A percentile compares a stretch with the other conserved stretches of the same genome.
Conservation (phyloP, 2,797 vertebrate genomes). For the Semaprochilodus insignis region DNA sequence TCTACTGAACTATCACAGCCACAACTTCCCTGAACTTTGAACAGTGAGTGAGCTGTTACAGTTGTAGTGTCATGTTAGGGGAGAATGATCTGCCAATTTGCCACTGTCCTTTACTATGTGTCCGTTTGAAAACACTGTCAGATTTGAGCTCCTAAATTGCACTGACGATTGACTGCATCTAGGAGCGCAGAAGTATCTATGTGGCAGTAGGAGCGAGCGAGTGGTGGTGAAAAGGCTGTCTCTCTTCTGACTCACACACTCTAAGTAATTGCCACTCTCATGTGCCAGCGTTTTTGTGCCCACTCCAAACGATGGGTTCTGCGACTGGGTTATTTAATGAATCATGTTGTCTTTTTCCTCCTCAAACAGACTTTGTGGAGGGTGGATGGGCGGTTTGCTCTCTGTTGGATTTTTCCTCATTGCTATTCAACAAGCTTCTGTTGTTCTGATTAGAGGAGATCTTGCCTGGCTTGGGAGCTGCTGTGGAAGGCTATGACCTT, state of each 20-base stretch:
- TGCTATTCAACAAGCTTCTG: constrained; percentile 51
- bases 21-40: neutral
- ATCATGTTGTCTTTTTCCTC: constrained; percentile 48
- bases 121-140: constrained; percentile 1
- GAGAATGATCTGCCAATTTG: neutral
- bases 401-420: constrained; percentile 34
- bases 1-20: too few species aligned
- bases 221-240: constrained; percentile 40
- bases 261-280: constrained; percentile 61
- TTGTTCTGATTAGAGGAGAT: constrained; percentile 44
- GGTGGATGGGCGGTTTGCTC: constrained; percentile 16
- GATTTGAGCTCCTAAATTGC: constrained; percentile 27
- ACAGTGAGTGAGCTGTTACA: neutral
- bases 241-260: constrained; percentile 63
- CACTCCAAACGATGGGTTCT: constrained; percentile 61
- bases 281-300: constrained; percentile 48
- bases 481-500: constrained; percentile 26
- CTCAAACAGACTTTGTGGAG: constrained; percentile 39
- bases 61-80: neutral
- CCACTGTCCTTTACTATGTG: neutral
- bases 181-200: constrained; percentile 30
- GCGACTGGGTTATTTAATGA: constrained; percentile 61
- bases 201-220: constrained; percentile 26
- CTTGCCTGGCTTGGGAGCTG: constrained; percentile 12
- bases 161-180: constrained; percentile 33